These are phyloP conservation scores for Festucalex cinctus DNA, from an alignment of 2,113 vertebrate genomes.

Conservation along the genomic window DNA sequence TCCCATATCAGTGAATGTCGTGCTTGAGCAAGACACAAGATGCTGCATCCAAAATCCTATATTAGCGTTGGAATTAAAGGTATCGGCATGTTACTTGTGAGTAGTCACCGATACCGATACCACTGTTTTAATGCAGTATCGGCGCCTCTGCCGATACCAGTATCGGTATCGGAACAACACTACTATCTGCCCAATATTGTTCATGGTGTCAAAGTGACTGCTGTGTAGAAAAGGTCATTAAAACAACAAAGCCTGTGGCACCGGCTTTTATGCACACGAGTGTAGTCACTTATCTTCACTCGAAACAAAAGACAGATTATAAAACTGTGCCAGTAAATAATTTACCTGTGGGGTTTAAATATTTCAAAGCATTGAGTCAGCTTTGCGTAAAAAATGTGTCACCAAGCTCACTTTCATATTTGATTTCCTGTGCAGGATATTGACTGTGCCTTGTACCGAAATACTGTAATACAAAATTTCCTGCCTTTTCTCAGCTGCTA, in stretches of 20 bases:
- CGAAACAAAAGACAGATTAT: slow-evolving; percentile 30
- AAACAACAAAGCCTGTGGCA: not conserved
- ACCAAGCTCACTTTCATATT: not conserved
- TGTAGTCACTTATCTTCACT: slow-evolving; percentile 14
- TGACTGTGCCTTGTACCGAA: not conserved
- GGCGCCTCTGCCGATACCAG: too few species aligned
- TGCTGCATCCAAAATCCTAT: too few species aligned
- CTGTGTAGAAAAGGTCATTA: not conserved
- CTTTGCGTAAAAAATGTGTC: slow-evolving; percentile 18
- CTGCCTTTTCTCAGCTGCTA: not conserved
- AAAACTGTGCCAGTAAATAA: slow-evolving; percentile 57
- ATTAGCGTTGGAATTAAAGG: too few species aligned
- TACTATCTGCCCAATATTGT: not conserved
- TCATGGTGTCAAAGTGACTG: not conserved
- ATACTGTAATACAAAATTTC: not conserved
- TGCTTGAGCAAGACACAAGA: too few species aligned
- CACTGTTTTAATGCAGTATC: too few species aligned
- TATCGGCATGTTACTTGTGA: too few species aligned
- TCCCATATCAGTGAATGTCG: too few species aligned
- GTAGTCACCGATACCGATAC: too few species aligned
- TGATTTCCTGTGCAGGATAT: not conserved
- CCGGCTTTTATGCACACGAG: slow-evolving; percentile 32
- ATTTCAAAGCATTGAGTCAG: slow-evolving; percentile 60
- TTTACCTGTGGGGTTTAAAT: slow-evolving; percentile 62
- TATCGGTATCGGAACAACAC: too few species aligned